These are phyloP conservation scores for Drosophila truncata DNA, from an alignment of 1,140 invertebrate genomes.

Conservation along the genomic window DNA sequence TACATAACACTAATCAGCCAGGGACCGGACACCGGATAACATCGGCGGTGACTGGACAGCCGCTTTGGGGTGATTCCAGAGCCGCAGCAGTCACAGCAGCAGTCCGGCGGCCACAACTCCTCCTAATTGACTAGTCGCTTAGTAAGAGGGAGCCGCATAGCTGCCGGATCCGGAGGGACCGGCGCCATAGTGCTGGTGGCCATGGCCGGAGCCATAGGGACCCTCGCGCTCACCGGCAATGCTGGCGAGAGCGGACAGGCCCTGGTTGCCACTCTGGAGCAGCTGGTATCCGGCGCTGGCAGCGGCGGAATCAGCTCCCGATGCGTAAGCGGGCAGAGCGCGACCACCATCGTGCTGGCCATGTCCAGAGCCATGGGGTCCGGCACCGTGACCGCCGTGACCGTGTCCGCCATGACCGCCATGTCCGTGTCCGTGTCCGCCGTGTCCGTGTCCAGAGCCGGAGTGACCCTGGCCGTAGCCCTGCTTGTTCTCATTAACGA, in stretches of 20 bases:
- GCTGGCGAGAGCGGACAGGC: constrained; percentile 75
- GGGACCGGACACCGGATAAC: constrained; percentile 22
- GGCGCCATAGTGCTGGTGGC: constrained; percentile 54
- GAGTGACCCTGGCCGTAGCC: constrained; percentile 62
- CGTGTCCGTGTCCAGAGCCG: constrained; percentile 32
- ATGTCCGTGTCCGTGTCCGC: constrained; percentile 25
- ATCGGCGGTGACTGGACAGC: constrained; percentile 16
- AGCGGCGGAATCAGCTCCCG: constrained; percentile 69
- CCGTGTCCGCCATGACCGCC: constrained; percentile 18
- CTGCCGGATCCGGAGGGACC: constrained; percentile 42
- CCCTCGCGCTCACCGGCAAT: constrained; percentile 68
- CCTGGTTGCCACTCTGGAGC: constrained; percentile 76
- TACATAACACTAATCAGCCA: constrained; percentile 53
- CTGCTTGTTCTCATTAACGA: constrained; percentile 83
- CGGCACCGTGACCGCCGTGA: constrained; percentile 33
- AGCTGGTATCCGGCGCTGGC: constrained; percentile 78
- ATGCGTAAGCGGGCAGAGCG: constrained; percentile 69
- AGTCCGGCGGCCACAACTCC: constrained; percentile 4
- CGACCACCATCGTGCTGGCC: constrained; percentile 49
- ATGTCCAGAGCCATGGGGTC: constrained; percentile 52
- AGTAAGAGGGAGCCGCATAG: constrained; percentile 63
- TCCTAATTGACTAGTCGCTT: constrained; percentile 15
- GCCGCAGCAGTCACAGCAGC: constrained; percentile 23
- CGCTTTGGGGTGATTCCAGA: constrained; percentile 38
- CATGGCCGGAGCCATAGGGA: constrained; percentile 51